Base-by-base conservation (phyloP, 2,113 vertebrate genomes). In the Notarius lentiginosus region DNA sequence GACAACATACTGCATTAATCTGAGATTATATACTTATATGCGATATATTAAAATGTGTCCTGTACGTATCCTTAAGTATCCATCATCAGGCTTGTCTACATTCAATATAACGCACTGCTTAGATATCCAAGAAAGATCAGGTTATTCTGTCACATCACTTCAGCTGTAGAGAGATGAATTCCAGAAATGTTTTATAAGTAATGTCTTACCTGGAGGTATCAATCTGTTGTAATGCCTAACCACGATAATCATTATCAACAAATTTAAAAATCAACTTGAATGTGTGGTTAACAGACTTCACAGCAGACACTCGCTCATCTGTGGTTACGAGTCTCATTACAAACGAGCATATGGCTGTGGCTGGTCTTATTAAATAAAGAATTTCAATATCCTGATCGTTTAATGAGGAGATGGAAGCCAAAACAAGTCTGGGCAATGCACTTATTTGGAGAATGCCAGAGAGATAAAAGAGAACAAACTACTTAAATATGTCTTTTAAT, bases 391-490 rank as follows among this genome's bases (percentile, higher is more conserved):
- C 56, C 79, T 81, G 56, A 12, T 24, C 34, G 18, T 81, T 81
- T 81, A 61, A 81, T 61, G 79, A 47, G 79, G 20, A 22, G 47
- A 5, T 47, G 63, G 65, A 83, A 87, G 68, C 47, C 86, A 70
- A 82, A 84, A 83, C 77, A 89, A 88, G 72, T 72, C 79, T 73
- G 61, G 76, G 79, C 84, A 87, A 55, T 79, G 83, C 49, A 30
- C 60, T 49, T 61, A 12, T 83, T 60, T 68, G 53, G 58, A 81
- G 79, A 83, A 79, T 79, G 86, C 84, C 76, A 72, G 84, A 7
- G 76, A 17, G 77, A 72, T 83, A 63, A 88, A 89, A 81, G 75
- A 87, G 84, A 88, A 84, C 85, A 90, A 88, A 88, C 73, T 51
- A 66, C 84, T 72, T 85, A 75, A 88, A 85, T 22, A 66, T 85